Evolutionary conservation across 2,888 invertebrate species (phyloP), one percentile per base, ranked within the genome.

Genomic region (Furcula furcula): DNA sequence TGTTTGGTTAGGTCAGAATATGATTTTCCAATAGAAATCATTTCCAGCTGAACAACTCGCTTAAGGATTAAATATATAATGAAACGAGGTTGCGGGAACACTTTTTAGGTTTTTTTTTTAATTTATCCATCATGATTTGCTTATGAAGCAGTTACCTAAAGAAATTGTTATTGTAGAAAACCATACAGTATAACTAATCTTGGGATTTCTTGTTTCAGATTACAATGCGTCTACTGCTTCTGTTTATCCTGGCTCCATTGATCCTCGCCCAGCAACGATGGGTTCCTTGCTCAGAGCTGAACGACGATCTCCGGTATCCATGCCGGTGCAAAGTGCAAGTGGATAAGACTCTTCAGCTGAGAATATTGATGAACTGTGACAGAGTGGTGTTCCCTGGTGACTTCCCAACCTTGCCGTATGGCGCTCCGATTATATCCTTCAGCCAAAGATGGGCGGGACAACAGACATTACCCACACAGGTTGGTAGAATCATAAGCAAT

Each of bases 331-430:
- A 78, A 12, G 85, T 88, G 27, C 76, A 81, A 36, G 91, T 91
- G 40, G 91, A 91, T 64, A 60, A 83, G 11, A 73, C 83, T 0
- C 59, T 86, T 7, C 85, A 86, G 51, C 58, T 88, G 4, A 66
- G 84, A 34, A 92, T 96, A 49, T 86, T 91, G 54, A 92, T 96
- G 90, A 92, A 97, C 76, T 97, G 97, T 73, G 96, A 97, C 83
- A 83, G 92, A 5, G 93, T 95, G 13, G 94, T 96, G 15, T 96
- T 97, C 64, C 90, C 93, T 14, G 92, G 93, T 3, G 96, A 97
- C 68, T 93, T 94, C 49, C 93, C 95, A 0, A 88, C 93, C 6
- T 76, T 94, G 52, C 94, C 97, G 1, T 93, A 92, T 63, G 94
- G 94, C 27, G 95, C 95, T 13, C 95, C 95, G 2, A 93, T 97